These are phyloP conservation scores for Petrolisthes cinctipes DNA, from an alignment of 2,888 invertebrate species.

Conservation along the genomic window DNA sequence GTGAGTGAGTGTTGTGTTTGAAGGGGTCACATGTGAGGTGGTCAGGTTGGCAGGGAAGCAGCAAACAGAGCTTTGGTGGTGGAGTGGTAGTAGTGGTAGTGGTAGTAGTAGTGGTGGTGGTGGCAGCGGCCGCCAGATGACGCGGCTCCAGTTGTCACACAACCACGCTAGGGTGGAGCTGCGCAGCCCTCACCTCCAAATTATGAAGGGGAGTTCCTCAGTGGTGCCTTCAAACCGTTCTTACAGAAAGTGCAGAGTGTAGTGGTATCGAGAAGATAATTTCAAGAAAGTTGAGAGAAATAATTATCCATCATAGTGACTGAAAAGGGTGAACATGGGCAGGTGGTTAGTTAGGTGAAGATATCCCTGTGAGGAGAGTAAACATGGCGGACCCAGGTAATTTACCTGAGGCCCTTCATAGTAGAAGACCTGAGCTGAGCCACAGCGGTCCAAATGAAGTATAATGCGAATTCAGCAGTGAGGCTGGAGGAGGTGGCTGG, in stretches of 20 bases:
- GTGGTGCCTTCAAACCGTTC: slow-evolving; percentile 29
- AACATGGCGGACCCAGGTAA: slow-evolving; percentile 57
- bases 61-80: too few species aligned
- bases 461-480: slow-evolving; percentile 24
- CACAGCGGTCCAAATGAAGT: slow-evolving; percentile 27
- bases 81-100: too few species aligned
- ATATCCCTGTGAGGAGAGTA: slow-evolving; percentile 53
- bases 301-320: slow-evolving; percentile 26
- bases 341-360: slow-evolving; percentile 55
- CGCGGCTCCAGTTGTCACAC: slow-evolving; percentile 52
- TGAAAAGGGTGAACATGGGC: slow-evolving; percentile 40
- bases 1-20: too few species aligned
- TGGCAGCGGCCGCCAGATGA: slow-evolving; percentile 15
- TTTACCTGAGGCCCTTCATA: slow-evolving; percentile 42
- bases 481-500: slow-evolving; percentile 26
- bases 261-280: slow-evolving; percentile 20
- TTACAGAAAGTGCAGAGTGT: slow-evolving; percentile 14
- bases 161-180: slow-evolving; percentile 33
- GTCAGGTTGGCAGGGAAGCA: too few species aligned
- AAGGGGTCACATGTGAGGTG: too few species aligned
- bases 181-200: slow-evolving; percentile 25
- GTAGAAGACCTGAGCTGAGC: slow-evolving; percentile 11
- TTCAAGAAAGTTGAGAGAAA: not conserved
- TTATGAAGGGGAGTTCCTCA: slow-evolving; percentile 49
- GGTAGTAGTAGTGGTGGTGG: too few species aligned